Conservation (phyloP, 1,140 invertebrate genomes). For the Stegodyphus mimosarum region DNA sequence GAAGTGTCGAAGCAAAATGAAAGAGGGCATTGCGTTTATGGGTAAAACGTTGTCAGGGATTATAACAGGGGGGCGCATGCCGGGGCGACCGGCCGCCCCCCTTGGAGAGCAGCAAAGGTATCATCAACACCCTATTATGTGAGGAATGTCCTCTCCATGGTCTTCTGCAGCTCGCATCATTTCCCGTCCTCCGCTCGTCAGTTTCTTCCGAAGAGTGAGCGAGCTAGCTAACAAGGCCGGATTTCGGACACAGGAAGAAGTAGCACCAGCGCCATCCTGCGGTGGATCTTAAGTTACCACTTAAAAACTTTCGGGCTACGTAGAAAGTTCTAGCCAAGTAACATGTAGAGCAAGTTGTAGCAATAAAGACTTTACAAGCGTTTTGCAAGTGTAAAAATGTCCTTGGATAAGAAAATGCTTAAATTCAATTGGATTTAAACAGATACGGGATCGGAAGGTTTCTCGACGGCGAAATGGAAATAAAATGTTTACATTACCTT, state of each 20-base stretch:
- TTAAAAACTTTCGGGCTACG: no score
- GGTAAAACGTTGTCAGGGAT: neutral
- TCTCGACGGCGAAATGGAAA: no score
- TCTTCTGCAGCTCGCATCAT: neutral
- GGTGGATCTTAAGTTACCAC: no score
- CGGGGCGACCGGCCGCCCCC: no score
- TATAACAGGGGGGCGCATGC: conserved; percentile 1
- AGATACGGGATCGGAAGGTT: no score
- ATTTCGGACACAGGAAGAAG: neutral
- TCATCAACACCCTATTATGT: neutral
- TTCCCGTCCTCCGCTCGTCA: neutral
- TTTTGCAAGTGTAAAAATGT: no score
- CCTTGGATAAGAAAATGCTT: no score
- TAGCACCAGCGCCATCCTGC: neutral
- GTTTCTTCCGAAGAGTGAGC: neutral
- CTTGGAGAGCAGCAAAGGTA: neutral
- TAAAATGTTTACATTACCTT: no score
- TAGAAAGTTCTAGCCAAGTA: no score
- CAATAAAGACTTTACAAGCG: no score
- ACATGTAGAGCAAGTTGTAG: no score
- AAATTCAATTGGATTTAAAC: no score
- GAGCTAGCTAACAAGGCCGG: neutral
- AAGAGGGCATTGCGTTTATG: neutral
- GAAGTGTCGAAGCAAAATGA: neutral
- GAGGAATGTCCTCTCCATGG: neutral